phyloP scores from a whole-genome alignment of 2,113 vertebrate genomes.

The Paramormyrops kingsleyae region DNA sequence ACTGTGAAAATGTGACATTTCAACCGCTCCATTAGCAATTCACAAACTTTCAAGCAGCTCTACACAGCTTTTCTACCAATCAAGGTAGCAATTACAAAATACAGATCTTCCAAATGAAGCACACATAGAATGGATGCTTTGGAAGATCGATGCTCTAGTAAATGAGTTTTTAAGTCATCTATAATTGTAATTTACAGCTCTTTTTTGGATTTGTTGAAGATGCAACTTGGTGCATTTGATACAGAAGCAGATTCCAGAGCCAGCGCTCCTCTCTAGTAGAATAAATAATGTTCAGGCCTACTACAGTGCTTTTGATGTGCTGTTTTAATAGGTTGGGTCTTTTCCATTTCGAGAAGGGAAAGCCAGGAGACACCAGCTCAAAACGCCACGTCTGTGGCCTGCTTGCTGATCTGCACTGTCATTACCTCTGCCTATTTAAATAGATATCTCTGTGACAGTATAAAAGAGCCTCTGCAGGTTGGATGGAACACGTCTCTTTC shows the following conservation, averaged over 20 bases:
- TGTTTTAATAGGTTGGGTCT: background rate
- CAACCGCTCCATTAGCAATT: background rate
- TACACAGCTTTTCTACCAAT: background rate
- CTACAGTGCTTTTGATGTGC: conserved; percentile 1
- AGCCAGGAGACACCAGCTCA: background rate
- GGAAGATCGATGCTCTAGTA: background rate
- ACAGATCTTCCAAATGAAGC: background rate
- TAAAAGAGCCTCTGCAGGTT: background rate
- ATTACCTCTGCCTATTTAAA: conserved; percentile 1
- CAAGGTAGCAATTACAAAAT: background rate
- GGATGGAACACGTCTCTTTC: conserved; percentile 1
- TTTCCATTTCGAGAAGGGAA: background rate
- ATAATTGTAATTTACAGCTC: background rate
- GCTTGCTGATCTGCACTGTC: conserved; percentile 6
- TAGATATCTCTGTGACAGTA: background rate
- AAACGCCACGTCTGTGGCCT: background rate
- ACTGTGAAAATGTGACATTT: conserved; percentile 4
- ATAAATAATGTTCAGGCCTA: background rate
- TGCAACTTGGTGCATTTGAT: background rate
- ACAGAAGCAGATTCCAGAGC: background rate
- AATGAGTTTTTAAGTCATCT: background rate
- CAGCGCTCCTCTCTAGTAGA: background rate
- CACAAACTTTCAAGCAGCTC: background rate
- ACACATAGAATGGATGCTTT: background rate
- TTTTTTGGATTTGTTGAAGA: background rate